Base-by-base conservation (phyloP, 2,113 vertebrate species). In the Ptychochromis oligacanthus region DNA sequence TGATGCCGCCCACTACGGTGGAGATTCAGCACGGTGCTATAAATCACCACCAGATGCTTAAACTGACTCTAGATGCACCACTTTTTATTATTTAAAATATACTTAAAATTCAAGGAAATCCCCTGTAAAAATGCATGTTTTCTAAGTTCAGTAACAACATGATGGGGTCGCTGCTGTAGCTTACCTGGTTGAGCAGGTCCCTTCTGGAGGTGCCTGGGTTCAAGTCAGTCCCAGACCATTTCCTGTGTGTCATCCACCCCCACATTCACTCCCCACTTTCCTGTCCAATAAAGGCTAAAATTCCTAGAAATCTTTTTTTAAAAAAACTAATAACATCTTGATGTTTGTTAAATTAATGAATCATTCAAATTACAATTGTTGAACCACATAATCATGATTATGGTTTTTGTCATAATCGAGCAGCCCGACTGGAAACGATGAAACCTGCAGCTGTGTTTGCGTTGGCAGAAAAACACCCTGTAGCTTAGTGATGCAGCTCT, bases 1-100 rank as follows among this genome's bases (percentile, higher is more conserved):
- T 31, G 28, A 31, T 31, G 28, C 4, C 28, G 28, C 28, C 28
- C 28, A 31, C 28, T 31, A 31, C 4, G 28, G 28, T 31, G 28
- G 28, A 2, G 28, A 31, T n/a, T 55, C 54, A 1, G 54, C 20
- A 55, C 9, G 5, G 9, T 11, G 11, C 22, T 1, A 24, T 17
- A 14, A 58, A 1, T 13, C 31, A 0, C 31, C 59, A n/a, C 59
- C 31, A n/a, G 31, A n/a, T 20, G 59, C 18, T 61, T 36, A n/a
- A 61, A n/a, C n/a, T 61, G 31, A 38, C 36, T 8, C 36, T 8
- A 38, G 36, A 61, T 20, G 34, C 5, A 28, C 10, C 31, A 0
- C 31, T 61, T 20, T 61, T 60, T 31, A 31, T 60, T 17, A 60
- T 60, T 60, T 36, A 0, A 1, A 4, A 36, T 62, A n/a, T n/a